Percentiles rank a stretch among this genome's conserved stretches.
These are phyloP conservation scores for Chrysemys picta DNA, from an alignment of 2,113 vertebrate species.

Conservation along the genomic window DNA sequence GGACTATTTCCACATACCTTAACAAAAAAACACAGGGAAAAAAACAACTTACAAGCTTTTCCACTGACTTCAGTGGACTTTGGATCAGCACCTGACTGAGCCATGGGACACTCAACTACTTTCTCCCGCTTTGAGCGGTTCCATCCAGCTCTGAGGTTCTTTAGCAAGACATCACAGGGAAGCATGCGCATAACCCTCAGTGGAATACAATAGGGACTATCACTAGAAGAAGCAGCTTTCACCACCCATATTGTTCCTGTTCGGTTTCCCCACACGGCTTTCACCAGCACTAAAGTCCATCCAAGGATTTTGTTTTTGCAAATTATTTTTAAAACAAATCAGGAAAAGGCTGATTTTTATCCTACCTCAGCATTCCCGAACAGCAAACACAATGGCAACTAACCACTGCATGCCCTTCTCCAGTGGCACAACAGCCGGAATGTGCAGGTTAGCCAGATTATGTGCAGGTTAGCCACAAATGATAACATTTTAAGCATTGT, in stretches of 20 bases:
- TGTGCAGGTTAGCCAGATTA: background rate
- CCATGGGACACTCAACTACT: background rate
- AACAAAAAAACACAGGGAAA: no score
- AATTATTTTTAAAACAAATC: background rate
- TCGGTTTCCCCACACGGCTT: background rate
- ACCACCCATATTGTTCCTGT: rapidly evolving
- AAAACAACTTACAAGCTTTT: background rate
- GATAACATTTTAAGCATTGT: rapidly evolving
- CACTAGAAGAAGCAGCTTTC: background rate
- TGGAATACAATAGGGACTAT: background rate
- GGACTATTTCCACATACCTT: background rate
- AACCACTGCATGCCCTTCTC: background rate
- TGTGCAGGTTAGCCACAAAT: rapidly evolving
- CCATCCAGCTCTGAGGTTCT: background rate
- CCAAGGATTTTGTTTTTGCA: background rate
- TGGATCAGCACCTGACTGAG: background rate
- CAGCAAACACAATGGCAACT: background rate
- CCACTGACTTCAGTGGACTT: background rate
- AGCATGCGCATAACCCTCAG: background rate
- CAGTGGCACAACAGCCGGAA: background rate
- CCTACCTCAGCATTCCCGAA: background rate
- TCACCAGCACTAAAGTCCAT: background rate
- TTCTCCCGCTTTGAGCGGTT: rapidly evolving
- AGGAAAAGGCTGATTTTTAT: background rate
- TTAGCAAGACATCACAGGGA: background rate